phyloP scores from a whole-genome alignment of 1,140 invertebrate species.

The Cydia amplana region DNA sequence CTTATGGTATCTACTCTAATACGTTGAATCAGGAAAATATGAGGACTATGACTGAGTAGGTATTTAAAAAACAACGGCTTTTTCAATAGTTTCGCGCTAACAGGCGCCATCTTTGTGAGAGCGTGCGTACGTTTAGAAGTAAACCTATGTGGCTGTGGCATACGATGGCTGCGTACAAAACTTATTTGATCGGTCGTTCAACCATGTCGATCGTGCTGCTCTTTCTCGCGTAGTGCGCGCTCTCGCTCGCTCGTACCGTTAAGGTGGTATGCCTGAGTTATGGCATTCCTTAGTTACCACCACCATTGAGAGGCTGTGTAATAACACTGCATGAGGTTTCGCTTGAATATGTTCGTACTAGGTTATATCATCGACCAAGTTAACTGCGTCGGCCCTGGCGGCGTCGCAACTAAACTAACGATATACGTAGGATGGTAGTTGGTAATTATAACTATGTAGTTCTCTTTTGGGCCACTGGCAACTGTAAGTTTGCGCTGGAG shows the following conservation, averaged over 20 bases:
- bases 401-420: conserved; percentile 14
- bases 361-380: conserved; percentile 23
- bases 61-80: neutral
- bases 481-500: conserved; percentile 24
- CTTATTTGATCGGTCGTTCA: conserved; percentile 79
- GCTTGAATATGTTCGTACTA: conserved; percentile 36
- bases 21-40: neutral
- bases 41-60: neutral
- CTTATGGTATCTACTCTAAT: too few relatives aligned
- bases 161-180: conserved; percentile 73
- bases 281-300: conserved; percentile 74
- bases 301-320: conserved; percentile 68
- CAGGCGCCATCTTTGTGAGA: conserved; percentile 62
- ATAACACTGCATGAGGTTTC: conserved; percentile 58
- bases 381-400: neutral
- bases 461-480: neutral
- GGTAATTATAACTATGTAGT: neutral
- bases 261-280: conserved; percentile 75
- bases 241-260: conserved; percentile 73
- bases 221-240: conserved; percentile 50
- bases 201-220: conserved; percentile 63
- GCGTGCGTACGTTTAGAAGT: conserved; percentile 67
- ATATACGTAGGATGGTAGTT: conserved; percentile 5
- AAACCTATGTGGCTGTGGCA: conserved; percentile 74
- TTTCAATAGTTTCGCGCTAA: conserved; percentile 49